Conservation (phyloP, 2,113 vertebrate genomes). For the Elephantulus edwardii region DNA sequence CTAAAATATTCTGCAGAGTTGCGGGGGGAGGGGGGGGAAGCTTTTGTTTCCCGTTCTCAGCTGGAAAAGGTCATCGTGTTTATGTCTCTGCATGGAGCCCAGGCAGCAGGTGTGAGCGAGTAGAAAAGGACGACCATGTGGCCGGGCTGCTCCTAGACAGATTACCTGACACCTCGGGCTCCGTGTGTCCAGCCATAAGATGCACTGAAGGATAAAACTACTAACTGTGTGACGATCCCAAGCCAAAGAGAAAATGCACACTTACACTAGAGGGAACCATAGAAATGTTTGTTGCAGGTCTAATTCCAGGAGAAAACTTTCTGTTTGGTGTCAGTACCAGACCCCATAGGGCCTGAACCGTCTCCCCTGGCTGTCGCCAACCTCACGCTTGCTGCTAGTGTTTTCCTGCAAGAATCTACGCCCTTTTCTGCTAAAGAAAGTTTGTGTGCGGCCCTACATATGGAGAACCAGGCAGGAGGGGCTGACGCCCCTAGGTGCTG, state of each 20-base stretch:
- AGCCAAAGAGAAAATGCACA: not conserved
- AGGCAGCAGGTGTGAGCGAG: not conserved
- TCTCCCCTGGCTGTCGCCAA: not conserved
- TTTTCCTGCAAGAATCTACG: not conserved
- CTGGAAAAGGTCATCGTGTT: not conserved
- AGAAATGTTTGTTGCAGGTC: not conserved
- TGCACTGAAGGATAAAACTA: not conserved
- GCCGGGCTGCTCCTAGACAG: not conserved
- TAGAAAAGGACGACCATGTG: not conserved
- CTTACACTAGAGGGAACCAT: not conserved
- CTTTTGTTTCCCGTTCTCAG: constrained; percentile 49
- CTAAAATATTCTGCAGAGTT: constrained; percentile 1
- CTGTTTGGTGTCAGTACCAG: not conserved
- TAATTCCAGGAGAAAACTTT: not conserved
- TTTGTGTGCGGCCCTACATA: not conserved
- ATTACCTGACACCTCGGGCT: not conserved
- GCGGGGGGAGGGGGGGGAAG: too few relatives aligned
- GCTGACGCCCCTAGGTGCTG: not conserved
- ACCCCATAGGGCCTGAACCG: not conserved
- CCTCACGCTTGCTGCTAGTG: not conserved
- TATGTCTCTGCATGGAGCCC: not conserved
- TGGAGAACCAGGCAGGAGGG: not conserved
- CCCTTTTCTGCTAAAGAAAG: not conserved
- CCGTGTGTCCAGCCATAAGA: not conserved
- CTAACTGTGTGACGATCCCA: not conserved